phyloP scores from a whole-genome alignment of 2,888 invertebrate species.

The Coleophora flavipennella region DNA sequence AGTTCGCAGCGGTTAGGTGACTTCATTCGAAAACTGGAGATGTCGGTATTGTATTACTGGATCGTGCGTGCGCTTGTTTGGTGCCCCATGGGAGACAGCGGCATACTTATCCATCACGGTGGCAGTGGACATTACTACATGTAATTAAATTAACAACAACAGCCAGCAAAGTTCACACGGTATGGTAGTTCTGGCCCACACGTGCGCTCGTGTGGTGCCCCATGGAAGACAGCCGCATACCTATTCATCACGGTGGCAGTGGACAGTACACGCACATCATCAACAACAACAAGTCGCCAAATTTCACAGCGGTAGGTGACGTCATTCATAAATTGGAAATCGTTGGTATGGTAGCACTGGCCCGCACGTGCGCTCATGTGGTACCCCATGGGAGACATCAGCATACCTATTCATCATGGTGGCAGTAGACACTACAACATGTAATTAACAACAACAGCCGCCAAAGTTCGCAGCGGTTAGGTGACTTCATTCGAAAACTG shows the following conservation, averaged over 20 bases:
- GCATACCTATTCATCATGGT: too few relatives aligned
- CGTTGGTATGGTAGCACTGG: conserved; percentile 76
- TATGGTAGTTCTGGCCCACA: conserved; percentile 63
- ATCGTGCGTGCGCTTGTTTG: too few relatives aligned
- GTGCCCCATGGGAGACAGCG: too few relatives aligned
- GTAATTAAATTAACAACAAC: too few relatives aligned
- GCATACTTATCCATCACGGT: too few relatives aligned
- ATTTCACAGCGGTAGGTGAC: conserved; percentile 35
- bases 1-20: conserved; percentile 75
- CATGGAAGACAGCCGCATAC: conserved; percentile 44
- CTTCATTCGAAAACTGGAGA: too few relatives aligned
- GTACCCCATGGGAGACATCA: conserved; percentile 70
- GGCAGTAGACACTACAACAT: too few relatives aligned
- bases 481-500: conserved; percentile 62
- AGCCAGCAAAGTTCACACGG: too few relatives aligned
- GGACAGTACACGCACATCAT: conserved; percentile 54
- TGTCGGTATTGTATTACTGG: too few relatives aligned
- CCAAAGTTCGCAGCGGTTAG: conserved; percentile 76
- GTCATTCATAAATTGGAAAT: conserved; percentile 74
- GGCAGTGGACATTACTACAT: too few relatives aligned
- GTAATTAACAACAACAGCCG: conserved; percentile 48
- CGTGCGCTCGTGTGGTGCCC: conserved; percentile 74
- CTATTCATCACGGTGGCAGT: conserved; percentile 57
- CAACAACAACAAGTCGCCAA: conserved; percentile 77
- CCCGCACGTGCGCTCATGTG: conserved; percentile 75